A percentile compares a stretch with the other conserved stretches of the same genome.
These are phyloP conservation scores for Lepidochitona cinerea DNA, from an alignment of 2,888 invertebrate species.

Conservation along the genomic window DNA sequence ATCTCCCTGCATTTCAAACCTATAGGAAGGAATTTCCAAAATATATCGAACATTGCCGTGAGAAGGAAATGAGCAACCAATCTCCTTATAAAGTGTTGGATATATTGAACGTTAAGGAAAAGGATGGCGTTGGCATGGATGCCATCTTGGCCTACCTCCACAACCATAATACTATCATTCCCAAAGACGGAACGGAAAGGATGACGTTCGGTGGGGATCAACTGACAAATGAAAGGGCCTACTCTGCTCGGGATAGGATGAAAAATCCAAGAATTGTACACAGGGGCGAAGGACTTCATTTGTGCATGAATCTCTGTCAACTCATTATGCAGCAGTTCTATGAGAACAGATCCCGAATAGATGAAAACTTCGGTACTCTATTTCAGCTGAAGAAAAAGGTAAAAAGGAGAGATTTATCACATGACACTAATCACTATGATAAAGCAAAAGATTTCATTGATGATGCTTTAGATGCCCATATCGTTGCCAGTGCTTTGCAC, in stretches of 20 bases:
- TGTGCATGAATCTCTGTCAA: slow-evolving; percentile 19
- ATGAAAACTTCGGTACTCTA: neutral
- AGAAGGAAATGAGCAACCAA: neutral
- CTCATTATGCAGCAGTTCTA: neutral
- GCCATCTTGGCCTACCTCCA: neutral
- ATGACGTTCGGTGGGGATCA: no score
- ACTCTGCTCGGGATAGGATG: slow-evolving; percentile 23
- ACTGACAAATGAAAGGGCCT: slow-evolving; percentile 24
- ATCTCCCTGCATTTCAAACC: neutral
- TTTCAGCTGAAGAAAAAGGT: neutral
- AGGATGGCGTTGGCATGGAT: neutral
- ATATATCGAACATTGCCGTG: neutral
- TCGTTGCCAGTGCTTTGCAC: neutral
- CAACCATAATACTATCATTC: no score
- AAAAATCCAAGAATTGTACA: slow-evolving; percentile 22
- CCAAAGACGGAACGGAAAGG: no score
- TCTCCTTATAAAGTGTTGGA: neutral
- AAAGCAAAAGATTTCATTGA: neutral
- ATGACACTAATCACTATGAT: neutral
- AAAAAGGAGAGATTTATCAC: neutral
- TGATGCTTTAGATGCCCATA: neutral
- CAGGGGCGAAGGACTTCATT: slow-evolving; percentile 28
- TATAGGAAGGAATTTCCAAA: neutral
- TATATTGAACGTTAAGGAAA: neutral
- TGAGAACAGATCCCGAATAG: neutral